Conservation (phyloP, 2,888 invertebrate species). For the Mesorhabditis spiculigera region DNA sequence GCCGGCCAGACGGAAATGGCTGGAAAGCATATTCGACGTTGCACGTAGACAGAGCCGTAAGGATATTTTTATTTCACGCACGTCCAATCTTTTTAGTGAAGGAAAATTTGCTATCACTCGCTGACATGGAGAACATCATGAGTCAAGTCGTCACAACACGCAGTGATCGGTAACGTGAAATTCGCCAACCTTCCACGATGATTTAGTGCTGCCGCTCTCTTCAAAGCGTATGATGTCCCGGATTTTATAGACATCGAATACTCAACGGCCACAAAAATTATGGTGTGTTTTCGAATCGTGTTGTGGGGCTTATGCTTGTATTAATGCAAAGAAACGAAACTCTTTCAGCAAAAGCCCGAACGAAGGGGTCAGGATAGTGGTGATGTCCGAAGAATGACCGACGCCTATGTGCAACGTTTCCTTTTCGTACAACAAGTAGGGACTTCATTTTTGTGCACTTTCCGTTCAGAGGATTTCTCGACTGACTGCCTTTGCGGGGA, state of each 20-base stretch:
- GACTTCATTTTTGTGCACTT: constrained; percentile 1
- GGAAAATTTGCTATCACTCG: not conserved
- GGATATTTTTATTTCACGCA: not conserved
- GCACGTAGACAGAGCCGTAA: constrained; percentile 38
- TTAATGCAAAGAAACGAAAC: too few species aligned
- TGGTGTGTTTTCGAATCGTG: not conserved
- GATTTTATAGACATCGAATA: not conserved
- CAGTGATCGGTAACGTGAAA: not conserved
- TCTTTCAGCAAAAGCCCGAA: too few species aligned
- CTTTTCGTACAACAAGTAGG: constrained; percentile 28
- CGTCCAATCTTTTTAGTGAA: too few species aligned
- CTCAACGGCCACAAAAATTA: not conserved
- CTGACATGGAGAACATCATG: not conserved
- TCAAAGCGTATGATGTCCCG: not conserved
- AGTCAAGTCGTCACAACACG: not conserved
- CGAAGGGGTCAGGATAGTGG: not conserved
- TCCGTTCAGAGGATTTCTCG: constrained; percentile 23
- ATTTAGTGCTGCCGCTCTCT: not conserved
- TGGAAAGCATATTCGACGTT: constrained; percentile 32
- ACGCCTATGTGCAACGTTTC: constrained; percentile 25
- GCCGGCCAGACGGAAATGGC: constrained; percentile 23
- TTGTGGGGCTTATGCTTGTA: too few species aligned
- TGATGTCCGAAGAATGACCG: constrained; percentile 8
- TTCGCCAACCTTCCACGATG: not conserved
- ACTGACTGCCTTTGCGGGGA: constrained; percentile 25